Evolutionary conservation across 2,797 vertebrate genomes (phyloP).

Genomic region (Columba guinea): DNA sequence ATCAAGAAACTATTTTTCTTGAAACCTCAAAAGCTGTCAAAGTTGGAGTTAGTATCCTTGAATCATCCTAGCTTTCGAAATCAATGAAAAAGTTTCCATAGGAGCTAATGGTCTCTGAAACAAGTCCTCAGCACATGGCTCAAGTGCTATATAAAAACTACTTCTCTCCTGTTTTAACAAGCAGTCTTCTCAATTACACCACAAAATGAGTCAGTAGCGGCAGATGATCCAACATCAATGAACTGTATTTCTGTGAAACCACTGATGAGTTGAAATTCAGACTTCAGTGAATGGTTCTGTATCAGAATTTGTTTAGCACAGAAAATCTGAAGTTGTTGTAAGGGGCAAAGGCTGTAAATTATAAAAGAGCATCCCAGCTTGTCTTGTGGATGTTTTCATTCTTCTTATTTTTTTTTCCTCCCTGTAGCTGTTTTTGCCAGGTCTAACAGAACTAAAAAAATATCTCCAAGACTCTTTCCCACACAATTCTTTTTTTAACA

Average conservation of each 20-base stretch:
- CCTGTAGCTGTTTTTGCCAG: neutral
- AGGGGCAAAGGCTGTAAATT: neutral
- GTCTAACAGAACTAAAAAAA: neutral
- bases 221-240: neutral
- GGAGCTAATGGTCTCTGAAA: neutral
- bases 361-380: neutral
- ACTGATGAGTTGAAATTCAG: neutral
- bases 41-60: neutral
- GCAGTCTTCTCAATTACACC: neutral
- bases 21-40: neutral
- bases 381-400: neutral
- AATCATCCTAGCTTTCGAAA: neutral
- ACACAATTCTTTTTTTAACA: neutral
- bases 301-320: neutral
- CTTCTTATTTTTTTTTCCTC: fast-evolving
- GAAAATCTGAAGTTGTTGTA: neutral
- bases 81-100: neutral
- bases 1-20: neutral
- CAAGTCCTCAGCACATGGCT: neutral
- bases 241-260: neutral
- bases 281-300: neutral
- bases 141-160: neutral
- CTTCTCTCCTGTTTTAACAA: neutral
- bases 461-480: neutral
- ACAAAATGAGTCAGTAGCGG: neutral